Evolutionary conservation across 2,797 vertebrate genomes (phyloP).

Genomic region (Adelosebastes latens): DNA sequence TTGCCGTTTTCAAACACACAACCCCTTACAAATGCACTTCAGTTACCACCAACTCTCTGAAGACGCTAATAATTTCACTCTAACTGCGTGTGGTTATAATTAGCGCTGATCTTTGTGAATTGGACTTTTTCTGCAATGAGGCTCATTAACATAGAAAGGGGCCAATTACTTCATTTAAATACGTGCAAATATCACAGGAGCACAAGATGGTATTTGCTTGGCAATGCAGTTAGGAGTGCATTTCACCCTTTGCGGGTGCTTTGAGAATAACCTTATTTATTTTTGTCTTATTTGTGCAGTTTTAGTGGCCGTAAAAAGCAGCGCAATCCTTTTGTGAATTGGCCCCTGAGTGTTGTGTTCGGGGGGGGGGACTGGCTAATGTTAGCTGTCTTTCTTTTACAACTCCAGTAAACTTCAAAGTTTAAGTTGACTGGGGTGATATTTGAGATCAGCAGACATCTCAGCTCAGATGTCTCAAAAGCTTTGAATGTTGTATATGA

Average conservation of each 20-base stretch:
- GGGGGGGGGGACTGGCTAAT: neutral
- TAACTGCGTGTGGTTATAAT: too few relatives aligned
- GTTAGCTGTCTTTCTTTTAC: neutral
- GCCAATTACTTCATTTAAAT: neutral
- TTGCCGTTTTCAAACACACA: too few relatives aligned
- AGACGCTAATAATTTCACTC: too few relatives aligned
- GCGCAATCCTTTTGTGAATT: neutral
- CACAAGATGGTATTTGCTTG: neutral
- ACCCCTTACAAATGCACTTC: too few relatives aligned
- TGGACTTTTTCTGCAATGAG: neutral
- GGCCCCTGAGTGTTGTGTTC: too few relatives aligned
- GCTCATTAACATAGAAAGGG: neutral
- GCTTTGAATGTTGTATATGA: neutral
- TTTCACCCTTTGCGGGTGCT: neutral
- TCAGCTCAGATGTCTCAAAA: neutral
- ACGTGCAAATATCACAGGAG: neutral
- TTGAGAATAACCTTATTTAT: neutral
- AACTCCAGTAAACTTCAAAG: neutral
- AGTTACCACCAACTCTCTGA: too few relatives aligned
- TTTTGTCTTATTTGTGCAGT: neutral
- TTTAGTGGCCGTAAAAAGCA: neutral
- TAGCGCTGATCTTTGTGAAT: too few relatives aligned
- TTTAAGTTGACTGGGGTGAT: neutral
- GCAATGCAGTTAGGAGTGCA: neutral
- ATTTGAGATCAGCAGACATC: too few relatives aligned